These are phyloP conservation scores for Ennomos fuscantarius DNA, from an alignment of 2,888 invertebrate species.

Conservation along the genomic window DNA sequence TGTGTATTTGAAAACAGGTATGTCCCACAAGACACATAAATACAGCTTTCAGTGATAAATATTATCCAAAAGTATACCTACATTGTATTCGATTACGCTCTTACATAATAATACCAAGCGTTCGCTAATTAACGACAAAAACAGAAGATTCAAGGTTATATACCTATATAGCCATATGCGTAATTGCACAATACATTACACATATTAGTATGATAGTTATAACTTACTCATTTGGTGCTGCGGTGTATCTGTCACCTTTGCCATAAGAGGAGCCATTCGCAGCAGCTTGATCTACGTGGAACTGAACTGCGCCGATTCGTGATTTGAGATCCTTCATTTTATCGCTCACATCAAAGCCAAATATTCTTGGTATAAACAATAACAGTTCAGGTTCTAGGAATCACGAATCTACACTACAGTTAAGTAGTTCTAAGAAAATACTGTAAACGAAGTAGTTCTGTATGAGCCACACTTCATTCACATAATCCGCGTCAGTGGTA, in stretches of 20 bases:
- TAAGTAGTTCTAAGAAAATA: constrained; percentile 23
- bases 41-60: too few species aligned
- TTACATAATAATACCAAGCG: constrained; percentile 12
- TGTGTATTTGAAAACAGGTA: too few species aligned
- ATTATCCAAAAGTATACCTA: too few species aligned
- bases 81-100: background rate
- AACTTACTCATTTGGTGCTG: constrained; percentile 81
- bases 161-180: too few species aligned
- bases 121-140: constrained; percentile 17
- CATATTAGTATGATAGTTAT: constrained; percentile 26
- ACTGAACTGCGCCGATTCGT: constrained; percentile 60
- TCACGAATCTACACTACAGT: constrained; percentile 12
- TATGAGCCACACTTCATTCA: constrained; percentile 23
- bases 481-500: constrained; percentile 48
- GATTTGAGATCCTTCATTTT: constrained; percentile 66
- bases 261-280: constrained; percentile 73
- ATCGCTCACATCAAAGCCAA: constrained; percentile 44
- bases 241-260: constrained; percentile 76
- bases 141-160: constrained; percentile 24
- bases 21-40: too few species aligned
- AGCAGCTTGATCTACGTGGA: constrained; percentile 43
- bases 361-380: constrained; percentile 2
- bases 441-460: constrained; percentile 34
- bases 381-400: background rate
- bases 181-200: too few species aligned